Percentiles rank a stretch among this genome's conserved stretches.
phyloP scores from a whole-genome alignment of 64 coral and sea anemone genomes.

The Pachyseris speciosa region DNA sequence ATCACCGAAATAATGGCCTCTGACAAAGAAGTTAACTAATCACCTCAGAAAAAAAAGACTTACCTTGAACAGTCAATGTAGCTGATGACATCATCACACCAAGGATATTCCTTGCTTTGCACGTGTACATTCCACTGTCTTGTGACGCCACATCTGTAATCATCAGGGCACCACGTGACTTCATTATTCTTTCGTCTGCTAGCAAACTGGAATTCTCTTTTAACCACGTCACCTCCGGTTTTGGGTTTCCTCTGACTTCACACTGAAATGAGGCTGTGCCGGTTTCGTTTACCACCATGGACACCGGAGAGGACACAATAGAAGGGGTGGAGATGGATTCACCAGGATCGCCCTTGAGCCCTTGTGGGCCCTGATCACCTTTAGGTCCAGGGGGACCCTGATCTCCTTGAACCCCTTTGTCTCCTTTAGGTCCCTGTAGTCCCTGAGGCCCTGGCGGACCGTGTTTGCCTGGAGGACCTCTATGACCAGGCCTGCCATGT shows the following conservation, averaged over 20 bases:
- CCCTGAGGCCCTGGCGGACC: slow-evolving; percentile 33
- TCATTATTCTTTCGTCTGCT: neutral
- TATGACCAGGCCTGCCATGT: slow-evolving; percentile 17
- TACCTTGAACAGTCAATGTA: slow-evolving; percentile 45
- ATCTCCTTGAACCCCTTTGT: neutral
- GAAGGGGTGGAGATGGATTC: slow-evolving; percentile 28
- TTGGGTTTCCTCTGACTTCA: slow-evolving; percentile 28
- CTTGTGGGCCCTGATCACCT: slow-evolving; percentile 30
- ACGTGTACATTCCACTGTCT: slow-evolving; percentile 27
- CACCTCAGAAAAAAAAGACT: too few species aligned
- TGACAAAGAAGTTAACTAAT: too few species aligned
- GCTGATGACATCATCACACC: slow-evolving; percentile 3
- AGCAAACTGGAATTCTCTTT: neutral
- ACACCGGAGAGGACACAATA: neutral
- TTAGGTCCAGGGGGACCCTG: slow-evolving; percentile 7
- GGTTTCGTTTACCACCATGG: slow-evolving; percentile 34
- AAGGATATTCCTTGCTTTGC: slow-evolving; percentile 38
- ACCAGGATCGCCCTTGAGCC: slow-evolving; percentile 47
- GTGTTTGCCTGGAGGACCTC: slow-evolving; percentile 33
- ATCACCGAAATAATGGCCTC: too few species aligned
- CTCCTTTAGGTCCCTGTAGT: neutral
- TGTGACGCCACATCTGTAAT: neutral
- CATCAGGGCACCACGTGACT: neutral
- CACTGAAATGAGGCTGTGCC: slow-evolving; percentile 32
- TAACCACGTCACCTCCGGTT: slow-evolving; percentile 10